These are phyloP conservation scores for Hybos culiciformis DNA, from an alignment of 2,888 invertebrate species.

Conservation along the genomic window DNA sequence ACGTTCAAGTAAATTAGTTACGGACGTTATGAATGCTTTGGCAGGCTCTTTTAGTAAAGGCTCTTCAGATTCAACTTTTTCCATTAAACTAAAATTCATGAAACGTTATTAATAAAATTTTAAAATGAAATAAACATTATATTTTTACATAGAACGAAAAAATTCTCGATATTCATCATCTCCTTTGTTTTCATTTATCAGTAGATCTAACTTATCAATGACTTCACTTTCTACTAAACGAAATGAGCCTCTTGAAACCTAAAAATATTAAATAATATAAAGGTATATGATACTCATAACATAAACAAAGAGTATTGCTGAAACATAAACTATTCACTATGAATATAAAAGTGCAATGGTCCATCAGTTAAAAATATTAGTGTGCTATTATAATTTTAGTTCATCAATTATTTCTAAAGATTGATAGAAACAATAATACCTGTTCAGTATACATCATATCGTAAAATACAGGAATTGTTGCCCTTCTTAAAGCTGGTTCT, in stretches of 20 bases:
- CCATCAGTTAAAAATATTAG: background rate
- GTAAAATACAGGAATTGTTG: constrained; percentile 83
- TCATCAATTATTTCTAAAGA: background rate
- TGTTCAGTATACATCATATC: constrained; percentile 92
- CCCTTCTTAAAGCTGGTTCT: constrained; percentile 69
- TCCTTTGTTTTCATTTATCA: constrained; percentile 86
- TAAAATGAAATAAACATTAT: background rate
- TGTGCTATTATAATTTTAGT: no score
- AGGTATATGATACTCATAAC: background rate
- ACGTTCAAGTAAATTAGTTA: constrained; percentile 74
- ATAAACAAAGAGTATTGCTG: background rate
- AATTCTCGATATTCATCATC: constrained; percentile 84
- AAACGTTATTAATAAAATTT: no score
- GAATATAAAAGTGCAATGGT: background rate
- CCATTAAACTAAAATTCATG: constrained; percentile 72
- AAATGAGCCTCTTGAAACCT: constrained; percentile 66
- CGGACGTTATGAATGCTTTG: constrained; percentile 81
- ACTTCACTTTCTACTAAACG: constrained; percentile 84
- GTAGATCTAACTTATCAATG: constrained; percentile 83
- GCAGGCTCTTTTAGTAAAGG: constrained; percentile 87
- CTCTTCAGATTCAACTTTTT: constrained; percentile 69
- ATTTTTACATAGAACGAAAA: constrained; percentile 82
- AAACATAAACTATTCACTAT: background rate
- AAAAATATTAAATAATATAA: background rate
- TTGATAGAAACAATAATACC: constrained; percentile 18